A percentile compares a stretch with the other conserved stretches of the same genome.
Conservation (phyloP, 2,888 invertebrate genomes). For the Chymomyza caudatula region DNA sequence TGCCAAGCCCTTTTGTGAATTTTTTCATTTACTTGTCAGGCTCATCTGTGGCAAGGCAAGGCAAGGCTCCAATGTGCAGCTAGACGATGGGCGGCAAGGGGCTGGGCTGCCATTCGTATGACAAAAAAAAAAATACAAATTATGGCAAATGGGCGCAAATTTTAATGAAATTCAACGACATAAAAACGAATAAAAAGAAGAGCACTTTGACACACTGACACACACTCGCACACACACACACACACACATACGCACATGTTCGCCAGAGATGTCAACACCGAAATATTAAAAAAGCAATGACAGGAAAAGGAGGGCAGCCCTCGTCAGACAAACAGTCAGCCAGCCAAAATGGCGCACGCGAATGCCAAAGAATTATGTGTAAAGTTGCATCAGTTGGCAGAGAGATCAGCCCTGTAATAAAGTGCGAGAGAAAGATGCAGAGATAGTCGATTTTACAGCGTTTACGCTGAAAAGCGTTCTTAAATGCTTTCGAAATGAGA, state of each 20-base stretch:
- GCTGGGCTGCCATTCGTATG: constrained; percentile 50
- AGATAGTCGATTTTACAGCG: not conserved
- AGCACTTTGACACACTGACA: constrained; percentile 13
- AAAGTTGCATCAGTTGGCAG: constrained; percentile 20
- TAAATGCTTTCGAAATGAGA: too few species aligned
- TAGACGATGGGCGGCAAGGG: constrained; percentile 4
- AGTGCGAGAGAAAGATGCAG: not conserved
- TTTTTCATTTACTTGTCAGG: constrained; percentile 62
- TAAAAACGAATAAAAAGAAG: constrained; percentile 38
- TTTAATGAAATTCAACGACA: constrained; percentile 69
- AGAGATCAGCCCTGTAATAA: not conserved
- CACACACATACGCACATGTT: not conserved
- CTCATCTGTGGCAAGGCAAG: constrained; percentile 58
- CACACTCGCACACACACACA: constrained; percentile 19
- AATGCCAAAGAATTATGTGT: not conserved
- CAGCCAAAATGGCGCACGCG: not conserved
- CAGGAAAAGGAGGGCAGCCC: constrained; percentile 36
- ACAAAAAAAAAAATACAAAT: constrained; percentile 58
- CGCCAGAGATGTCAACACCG: constrained; percentile 54
- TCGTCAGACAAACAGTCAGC: not conserved
- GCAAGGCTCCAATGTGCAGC: not conserved
- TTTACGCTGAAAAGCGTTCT: not conserved
- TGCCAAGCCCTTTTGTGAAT: constrained; percentile 37
- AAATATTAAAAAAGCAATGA: constrained; percentile 57
- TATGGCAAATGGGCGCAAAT: constrained; percentile 71